These are phyloP conservation scores for Tinamus guttatus DNA, from an alignment of 2,113 vertebrate species.

Conservation along the genomic window DNA sequence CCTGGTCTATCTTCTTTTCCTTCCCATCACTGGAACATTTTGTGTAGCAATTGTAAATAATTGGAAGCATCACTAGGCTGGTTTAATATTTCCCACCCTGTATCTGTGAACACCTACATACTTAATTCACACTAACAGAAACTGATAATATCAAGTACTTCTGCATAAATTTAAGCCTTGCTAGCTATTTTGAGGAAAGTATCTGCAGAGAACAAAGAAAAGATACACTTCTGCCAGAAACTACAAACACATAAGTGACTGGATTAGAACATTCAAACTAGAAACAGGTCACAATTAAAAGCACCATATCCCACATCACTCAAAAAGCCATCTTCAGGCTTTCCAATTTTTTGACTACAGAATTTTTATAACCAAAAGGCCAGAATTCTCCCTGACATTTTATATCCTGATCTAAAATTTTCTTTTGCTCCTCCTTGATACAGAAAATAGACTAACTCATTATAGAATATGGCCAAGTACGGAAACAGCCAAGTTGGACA, in stretches of 20 bases:
- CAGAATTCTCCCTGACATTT: neutral
- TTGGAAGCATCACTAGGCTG: neutral
- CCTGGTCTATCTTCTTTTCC: neutral
- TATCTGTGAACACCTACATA: neutral
- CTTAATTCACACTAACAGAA: neutral
- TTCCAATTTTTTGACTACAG: neutral
- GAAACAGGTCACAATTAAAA: neutral
- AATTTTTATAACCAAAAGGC: neutral
- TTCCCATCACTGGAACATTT: neutral
- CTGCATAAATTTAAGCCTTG: neutral
- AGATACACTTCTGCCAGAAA: slow-evolving; percentile 4
- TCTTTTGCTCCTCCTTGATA: neutral
- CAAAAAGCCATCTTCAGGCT: neutral
- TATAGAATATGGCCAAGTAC: neutral
- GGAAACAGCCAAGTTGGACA: neutral
- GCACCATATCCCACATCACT: neutral
- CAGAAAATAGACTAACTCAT: neutral
- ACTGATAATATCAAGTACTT: neutral
- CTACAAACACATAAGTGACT: slow-evolving; percentile 1
- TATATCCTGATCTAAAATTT: neutral
- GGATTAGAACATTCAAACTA: neutral
- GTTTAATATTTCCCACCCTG: neutral
- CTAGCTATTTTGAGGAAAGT: slow-evolving; percentile 6
- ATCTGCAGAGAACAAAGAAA: neutral
- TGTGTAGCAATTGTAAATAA: neutral